Conservation (phyloP, 2,797 vertebrate species). For the Potorous gilbertii region DNA sequence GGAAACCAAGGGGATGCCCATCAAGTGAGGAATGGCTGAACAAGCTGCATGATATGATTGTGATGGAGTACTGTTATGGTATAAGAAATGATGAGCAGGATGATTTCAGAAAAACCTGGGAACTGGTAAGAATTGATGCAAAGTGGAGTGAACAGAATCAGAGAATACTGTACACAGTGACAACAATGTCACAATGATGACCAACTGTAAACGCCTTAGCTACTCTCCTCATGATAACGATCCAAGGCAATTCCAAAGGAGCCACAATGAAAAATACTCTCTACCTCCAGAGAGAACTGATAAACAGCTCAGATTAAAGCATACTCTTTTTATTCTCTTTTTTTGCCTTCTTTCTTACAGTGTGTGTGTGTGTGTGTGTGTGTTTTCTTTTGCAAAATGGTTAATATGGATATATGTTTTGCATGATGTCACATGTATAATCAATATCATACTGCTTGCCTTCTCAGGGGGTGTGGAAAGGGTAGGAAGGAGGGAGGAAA, state of each 20-base stretch:
- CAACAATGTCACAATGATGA: neutral
- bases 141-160: neutral
- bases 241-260: neutral
- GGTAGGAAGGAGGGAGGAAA: neutral
- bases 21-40: neutral
- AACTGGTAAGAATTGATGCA: neutral
- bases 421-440: neutral
- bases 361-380: neutral
- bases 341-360: too few relatives aligned
- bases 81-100: neutral
- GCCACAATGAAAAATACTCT: neutral
- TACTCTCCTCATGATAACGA: neutral
- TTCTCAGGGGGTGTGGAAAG: neutral
- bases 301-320: neutral
- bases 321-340: neutral
- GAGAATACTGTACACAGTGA: neutral
- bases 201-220: too few relatives aligned
- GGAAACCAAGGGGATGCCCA: neutral
- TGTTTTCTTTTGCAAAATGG: neutral
- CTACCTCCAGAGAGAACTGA: neutral
- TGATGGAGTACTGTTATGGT: neutral
- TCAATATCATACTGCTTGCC: neutral
- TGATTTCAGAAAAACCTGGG: neutral
- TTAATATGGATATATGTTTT: neutral
- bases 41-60: neutral